These are phyloP conservation scores for Euphonia xanthogaster DNA, from an alignment of 2,797 vertebrate species.

Conservation along the genomic window DNA sequence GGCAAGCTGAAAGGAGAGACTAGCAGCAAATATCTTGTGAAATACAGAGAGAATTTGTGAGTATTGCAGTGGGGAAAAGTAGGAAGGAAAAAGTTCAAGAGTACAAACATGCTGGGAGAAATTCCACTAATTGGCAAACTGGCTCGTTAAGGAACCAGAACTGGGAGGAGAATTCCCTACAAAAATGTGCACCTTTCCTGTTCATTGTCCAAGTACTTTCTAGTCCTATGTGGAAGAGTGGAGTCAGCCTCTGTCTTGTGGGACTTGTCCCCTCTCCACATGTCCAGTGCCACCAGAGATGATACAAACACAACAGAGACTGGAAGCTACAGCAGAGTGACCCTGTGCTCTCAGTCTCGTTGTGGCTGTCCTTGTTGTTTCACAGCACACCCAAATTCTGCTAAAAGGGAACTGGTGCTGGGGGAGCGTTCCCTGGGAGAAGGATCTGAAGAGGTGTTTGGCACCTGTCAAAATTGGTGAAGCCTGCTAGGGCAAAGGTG, in stretches of 20 bases:
- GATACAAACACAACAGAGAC: not conserved
- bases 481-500: not conserved
- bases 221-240: not conserved
- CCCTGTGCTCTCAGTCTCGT: not conserved
- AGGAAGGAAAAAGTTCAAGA: not conserved
- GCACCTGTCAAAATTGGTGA: not conserved
- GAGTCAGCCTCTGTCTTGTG: not conserved
- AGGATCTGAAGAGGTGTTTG: not conserved
- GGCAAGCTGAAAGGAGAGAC: not conserved
- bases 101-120: not conserved
- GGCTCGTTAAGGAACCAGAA: not conserved
- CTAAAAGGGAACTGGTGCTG: not conserved
- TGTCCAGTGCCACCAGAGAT: not conserved
- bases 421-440: not conserved
- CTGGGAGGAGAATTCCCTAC: not conserved
- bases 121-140: not conserved
- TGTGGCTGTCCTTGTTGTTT: not conserved
- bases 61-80: not conserved
- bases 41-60: not conserved
- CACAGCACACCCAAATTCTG: not conserved
- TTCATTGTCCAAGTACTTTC: not conserved
- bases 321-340: too few species aligned
- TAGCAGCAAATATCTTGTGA: not conserved
- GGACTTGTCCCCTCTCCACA: not conserved
- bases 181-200: not conserved